These are phyloP conservation scores for Ornithorhynchus anatinus DNA, from an alignment of 2,113 vertebrate species.

Conservation along the genomic window DNA sequence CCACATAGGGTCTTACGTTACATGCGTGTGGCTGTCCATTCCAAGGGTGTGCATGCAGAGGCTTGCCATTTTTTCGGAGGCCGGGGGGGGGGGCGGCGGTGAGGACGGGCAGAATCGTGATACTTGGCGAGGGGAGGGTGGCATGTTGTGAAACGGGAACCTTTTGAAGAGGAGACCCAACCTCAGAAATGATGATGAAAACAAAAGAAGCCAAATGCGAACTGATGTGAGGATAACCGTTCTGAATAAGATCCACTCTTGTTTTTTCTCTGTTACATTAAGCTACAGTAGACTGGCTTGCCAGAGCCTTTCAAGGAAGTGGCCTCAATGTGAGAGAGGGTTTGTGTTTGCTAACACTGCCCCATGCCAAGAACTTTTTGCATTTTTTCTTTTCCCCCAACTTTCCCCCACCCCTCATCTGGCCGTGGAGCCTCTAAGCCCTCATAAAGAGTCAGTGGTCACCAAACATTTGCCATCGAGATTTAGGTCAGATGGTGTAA, in stretches of 20 bases:
- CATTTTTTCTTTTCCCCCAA: conserved; percentile 16
- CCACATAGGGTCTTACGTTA: conserved; percentile 35
- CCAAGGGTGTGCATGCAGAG: conserved; percentile 41
- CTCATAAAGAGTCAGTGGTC: conserved; percentile 14
- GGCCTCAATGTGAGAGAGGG: conserved; percentile 28
- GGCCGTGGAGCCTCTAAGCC: conserved; percentile 23
- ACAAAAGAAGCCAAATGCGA: conserved; percentile 27
- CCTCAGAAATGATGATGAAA: not conserved
- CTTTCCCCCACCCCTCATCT: no score
- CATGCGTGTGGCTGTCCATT: conserved; percentile 38
- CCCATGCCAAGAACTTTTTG: conserved; percentile 37
- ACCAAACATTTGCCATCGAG: not conserved
- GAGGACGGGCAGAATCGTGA: not conserved
- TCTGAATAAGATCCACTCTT: conserved; percentile 36
- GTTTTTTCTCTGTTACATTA: conserved; percentile 40
- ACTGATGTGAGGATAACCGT: conserved; percentile 29
- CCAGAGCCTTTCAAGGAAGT: conserved; percentile 48
- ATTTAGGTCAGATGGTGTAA: not conserved
- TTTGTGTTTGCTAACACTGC: conserved; percentile 34
- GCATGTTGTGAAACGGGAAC: not conserved
- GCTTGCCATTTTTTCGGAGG: conserved; percentile 2
- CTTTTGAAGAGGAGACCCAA: not conserved
- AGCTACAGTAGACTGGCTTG: conserved; percentile 45
- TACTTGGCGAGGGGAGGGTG: conserved; percentile 4
- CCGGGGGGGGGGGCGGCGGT: no score